Conservation (phyloP, 2,113 vertebrate genomes). For the Thryonomys swinderianus region DNA sequence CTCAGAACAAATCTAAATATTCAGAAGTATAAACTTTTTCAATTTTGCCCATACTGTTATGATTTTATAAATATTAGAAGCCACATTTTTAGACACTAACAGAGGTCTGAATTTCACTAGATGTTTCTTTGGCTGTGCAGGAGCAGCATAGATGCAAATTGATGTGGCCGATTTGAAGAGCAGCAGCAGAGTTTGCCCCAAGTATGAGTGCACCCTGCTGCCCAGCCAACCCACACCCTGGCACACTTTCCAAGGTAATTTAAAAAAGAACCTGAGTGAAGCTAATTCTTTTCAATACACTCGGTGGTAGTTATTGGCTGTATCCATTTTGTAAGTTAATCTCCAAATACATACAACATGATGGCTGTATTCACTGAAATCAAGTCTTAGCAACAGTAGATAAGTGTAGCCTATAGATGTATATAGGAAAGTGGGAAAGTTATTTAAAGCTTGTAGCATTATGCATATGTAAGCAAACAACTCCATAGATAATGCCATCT, state of each 20-base stretch:
- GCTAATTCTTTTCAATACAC: not conserved
- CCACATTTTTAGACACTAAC: not conserved
- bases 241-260: not conserved
- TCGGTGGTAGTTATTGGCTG: not conserved
- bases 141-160: not conserved
- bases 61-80: not conserved
- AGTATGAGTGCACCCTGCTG: rapidly evolving
- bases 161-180: not conserved
- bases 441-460: not conserved
- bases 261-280: not conserved
- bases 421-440: not conserved
- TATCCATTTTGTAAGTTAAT: not conserved
- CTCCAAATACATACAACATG: not conserved
- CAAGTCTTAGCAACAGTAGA: not conserved
- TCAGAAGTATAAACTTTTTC: not conserved
- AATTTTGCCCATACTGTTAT: not conserved
- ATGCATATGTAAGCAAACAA: not conserved
- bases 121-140: not conserved
- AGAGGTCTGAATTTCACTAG: not conserved
- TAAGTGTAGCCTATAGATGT: not conserved
- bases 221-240: not conserved
- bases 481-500: not conserved
- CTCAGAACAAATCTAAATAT: not conserved
- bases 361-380: not conserved
- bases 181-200: rapidly evolving